These are phyloP conservation scores for Zaprionus lineosus DNA, from an alignment of 2,888 invertebrate genomes.

Conservation along the genomic window DNA sequence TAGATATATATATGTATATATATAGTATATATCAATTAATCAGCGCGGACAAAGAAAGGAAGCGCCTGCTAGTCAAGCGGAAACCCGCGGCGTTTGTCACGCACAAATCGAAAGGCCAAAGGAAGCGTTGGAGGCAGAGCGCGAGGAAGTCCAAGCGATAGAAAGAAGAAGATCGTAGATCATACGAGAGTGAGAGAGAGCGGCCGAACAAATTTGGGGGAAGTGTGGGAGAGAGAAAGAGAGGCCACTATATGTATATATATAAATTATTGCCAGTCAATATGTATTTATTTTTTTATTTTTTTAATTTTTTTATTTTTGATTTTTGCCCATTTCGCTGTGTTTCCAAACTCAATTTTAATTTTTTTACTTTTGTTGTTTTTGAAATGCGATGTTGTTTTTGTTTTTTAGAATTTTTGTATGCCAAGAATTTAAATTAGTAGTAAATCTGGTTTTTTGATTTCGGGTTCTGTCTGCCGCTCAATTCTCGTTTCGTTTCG, in stretches of 20 bases:
- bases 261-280: slow-evolving; percentile 30
- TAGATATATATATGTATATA: slow-evolving; percentile 5
- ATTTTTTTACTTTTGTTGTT: slow-evolving; percentile 16
- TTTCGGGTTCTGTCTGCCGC: slow-evolving; percentile 59
- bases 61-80: slow-evolving; percentile 39
- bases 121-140: no score
- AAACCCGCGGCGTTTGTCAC: slow-evolving; percentile 47
- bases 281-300: no score
- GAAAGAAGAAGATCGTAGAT: neutral
- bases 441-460: slow-evolving; percentile 74
- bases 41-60: slow-evolving; percentile 42
- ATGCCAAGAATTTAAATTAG: slow-evolving; percentile 78
- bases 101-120: slow-evolving; percentile 24
- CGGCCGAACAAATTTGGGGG: neutral
- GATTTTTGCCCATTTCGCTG: slow-evolving; percentile 49
- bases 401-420: slow-evolving; percentile 58
- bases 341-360: slow-evolving; percentile 69
- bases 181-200: neutral
- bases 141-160: no score
- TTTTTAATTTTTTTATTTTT: no score
- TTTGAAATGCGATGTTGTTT: slow-evolving; percentile 8
- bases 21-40: slow-evolving; percentile 31
- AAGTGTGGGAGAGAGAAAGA: slow-evolving; percentile 5
- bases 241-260: no score
- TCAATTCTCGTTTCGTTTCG: slow-evolving; percentile 40